Evolutionary conservation across 1,140 invertebrate genomes (phyloP).

Genomic region (Formica selysi): DNA sequence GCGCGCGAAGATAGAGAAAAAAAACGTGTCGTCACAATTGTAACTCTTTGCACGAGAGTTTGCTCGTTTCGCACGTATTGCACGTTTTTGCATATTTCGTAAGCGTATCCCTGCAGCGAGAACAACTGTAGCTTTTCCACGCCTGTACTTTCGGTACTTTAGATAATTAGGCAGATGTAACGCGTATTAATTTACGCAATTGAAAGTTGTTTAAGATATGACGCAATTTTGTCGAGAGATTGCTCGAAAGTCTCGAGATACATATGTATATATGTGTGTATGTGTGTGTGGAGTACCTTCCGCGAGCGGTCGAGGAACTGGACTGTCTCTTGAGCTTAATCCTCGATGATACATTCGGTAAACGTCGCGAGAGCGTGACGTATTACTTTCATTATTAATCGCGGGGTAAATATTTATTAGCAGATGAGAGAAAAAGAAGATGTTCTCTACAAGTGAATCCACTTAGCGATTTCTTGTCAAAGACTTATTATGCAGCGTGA

Average conservation of each 20-base stretch:
- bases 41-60: slow-evolving; percentile 11
- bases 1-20: background rate
- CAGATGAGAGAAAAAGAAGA: slow-evolving; percentile 7
- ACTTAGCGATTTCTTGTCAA: background rate
- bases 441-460: slow-evolving; percentile 8
- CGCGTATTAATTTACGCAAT: slow-evolving; percentile 66
- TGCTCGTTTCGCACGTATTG: slow-evolving; percentile 5
- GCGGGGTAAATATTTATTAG: slow-evolving; percentile 7
- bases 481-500: background rate
- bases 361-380: background rate
- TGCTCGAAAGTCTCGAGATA: slow-evolving; percentile 56
- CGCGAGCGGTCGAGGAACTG: background rate
- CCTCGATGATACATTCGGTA: slow-evolving; percentile 4
- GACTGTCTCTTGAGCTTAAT: background rate
- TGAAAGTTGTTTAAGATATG: slow-evolving; percentile 61
- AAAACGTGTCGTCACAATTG: slow-evolving; percentile 37
- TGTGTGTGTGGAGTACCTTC: background rate
- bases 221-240: slow-evolving; percentile 62
- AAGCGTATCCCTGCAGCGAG: slow-evolving; percentile 11
- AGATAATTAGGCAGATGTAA: slow-evolving; percentile 57
- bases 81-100: slow-evolving; percentile 36
- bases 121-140: slow-evolving; percentile 29
- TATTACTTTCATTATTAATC: slow-evolving; percentile 18
- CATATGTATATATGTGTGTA: background rate
- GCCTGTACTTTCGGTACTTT: slow-evolving; percentile 45